Evolutionary conservation across 2,888 invertebrate genomes (phyloP).

Genomic region (Vanessa cardui): DNA sequence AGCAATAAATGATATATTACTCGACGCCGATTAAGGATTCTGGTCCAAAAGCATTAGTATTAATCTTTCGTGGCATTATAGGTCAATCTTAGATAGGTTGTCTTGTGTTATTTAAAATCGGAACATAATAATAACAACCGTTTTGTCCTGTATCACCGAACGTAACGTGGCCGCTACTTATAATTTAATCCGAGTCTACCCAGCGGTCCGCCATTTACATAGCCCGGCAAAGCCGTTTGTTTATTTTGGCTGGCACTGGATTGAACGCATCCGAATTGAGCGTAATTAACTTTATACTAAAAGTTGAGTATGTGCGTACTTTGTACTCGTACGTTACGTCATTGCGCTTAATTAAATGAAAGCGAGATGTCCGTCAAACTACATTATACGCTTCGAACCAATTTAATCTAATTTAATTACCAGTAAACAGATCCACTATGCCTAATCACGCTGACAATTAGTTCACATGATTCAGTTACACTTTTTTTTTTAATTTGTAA

Average conservation of each 20-base stretch:
- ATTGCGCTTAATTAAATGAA: conserved; percentile 29
- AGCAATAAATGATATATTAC: neutral
- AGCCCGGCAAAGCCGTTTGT: conserved; percentile 46
- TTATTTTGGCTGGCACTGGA: conserved; percentile 45
- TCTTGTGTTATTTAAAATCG: conserved; percentile 2
- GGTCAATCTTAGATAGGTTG: neutral
- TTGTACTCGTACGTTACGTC: conserved; percentile 27
- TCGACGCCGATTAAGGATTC: neutral
- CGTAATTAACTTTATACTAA: conserved; percentile 64
- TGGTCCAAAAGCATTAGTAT: too few species aligned
- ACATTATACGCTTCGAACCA: conserved; percentile 13
- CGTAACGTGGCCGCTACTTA: conserved; percentile 24
- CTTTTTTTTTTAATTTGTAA: neutral
- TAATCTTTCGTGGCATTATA: neutral
- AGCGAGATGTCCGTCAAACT: conserved; percentile 17
- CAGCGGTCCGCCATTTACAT: conserved; percentile 41
- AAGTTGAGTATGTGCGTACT: conserved; percentile 47
- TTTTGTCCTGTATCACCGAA: conserved; percentile 13
- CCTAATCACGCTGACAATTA: neutral
- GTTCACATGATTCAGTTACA: neutral
- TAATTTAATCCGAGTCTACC: conserved; percentile 35
- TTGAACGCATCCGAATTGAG: conserved; percentile 45
- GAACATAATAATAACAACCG: conserved; percentile 19
- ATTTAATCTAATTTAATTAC: conserved; percentile 7
- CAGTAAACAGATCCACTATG: neutral